These are phyloP conservation scores for Amorpha juglandis DNA, from an alignment of 2,888 invertebrate genomes.

Conservation along the genomic window DNA sequence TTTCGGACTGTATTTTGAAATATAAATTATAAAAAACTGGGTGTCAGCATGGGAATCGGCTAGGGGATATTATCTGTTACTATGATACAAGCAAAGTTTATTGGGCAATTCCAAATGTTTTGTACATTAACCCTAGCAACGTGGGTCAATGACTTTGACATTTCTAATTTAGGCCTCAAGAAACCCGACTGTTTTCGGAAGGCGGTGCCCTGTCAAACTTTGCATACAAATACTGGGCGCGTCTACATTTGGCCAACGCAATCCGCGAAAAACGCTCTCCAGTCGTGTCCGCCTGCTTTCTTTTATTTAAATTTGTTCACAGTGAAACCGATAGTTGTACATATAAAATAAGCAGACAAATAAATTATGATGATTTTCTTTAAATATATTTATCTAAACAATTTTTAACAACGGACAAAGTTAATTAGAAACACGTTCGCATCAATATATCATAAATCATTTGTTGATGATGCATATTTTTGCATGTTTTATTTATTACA, in stretches of 20 bases:
- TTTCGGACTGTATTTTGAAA: no score
- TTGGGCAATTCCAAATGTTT: neutral
- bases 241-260: constrained; percentile 41
- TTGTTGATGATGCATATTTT: constrained; percentile 24
- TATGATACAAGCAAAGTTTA: neutral
- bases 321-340: constrained; percentile 58
- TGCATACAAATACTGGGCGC: constrained; percentile 34
- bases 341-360: constrained; percentile 52
- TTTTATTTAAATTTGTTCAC: constrained; percentile 59
- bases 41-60: neutral
- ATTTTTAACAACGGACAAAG: constrained; percentile 15
- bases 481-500: constrained; percentile 15
- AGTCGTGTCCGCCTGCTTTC: constrained; percentile 54
- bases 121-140: constrained; percentile 40
- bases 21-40: no score
- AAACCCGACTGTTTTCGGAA: constrained; percentile 41
- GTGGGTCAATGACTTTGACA: constrained; percentile 63
- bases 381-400: constrained; percentile 19
- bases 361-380: constrained; percentile 45
- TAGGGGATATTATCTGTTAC: neutral
- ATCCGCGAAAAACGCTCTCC: constrained; percentile 48
- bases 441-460: constrained; percentile 24
- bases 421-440: constrained; percentile 21
- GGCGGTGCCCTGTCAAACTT: constrained; percentile 31
- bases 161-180: constrained; percentile 56